Percentiles rank a stretch among this genome's conserved stretches.
Conservation (phyloP, 2,888 invertebrate species). For the Mesorhabditis belari region DNA sequence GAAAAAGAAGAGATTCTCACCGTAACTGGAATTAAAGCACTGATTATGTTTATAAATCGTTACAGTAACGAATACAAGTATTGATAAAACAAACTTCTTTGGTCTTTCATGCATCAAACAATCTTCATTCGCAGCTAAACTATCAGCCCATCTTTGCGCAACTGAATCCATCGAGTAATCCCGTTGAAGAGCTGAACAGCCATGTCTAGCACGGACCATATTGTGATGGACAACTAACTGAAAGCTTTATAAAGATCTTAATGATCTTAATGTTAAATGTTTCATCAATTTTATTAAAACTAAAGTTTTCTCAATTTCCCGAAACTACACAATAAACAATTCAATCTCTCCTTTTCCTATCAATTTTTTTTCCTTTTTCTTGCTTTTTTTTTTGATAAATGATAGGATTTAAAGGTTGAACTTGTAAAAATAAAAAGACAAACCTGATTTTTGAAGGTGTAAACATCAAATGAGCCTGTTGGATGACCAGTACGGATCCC, state of each 20-base stretch:
- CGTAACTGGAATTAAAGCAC: conserved; percentile 26
- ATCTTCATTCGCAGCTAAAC: conserved; percentile 24
- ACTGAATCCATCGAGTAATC: conserved; percentile 26
- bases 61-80: not conserved
- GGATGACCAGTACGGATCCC: not conserved
- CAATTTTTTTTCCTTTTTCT: too few relatives aligned
- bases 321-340: too few relatives aligned
- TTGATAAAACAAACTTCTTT: conserved; percentile 24
- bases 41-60: conserved; percentile 3
- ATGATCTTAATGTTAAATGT: too few relatives aligned
- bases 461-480: not conserved
- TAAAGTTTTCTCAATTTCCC: too few relatives aligned
- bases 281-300: too few relatives aligned
- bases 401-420: too few relatives aligned
- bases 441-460: not conserved
- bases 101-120: conserved; percentile 43
- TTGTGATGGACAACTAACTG: conserved; percentile 33
- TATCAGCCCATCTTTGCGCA: conserved; percentile 43
- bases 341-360: too few relatives aligned
- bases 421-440: too few relatives aligned
- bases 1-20: conserved; percentile 46
- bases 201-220: conserved; percentile 35
- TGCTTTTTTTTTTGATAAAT: too few relatives aligned
- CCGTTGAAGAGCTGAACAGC: conserved; percentile 18
- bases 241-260: conserved; percentile 2